Evolutionary conservation across 2,888 invertebrate species (phyloP), one percentile per base, ranked within the genome.

Genomic region (Lumbricus terrestris): DNA sequence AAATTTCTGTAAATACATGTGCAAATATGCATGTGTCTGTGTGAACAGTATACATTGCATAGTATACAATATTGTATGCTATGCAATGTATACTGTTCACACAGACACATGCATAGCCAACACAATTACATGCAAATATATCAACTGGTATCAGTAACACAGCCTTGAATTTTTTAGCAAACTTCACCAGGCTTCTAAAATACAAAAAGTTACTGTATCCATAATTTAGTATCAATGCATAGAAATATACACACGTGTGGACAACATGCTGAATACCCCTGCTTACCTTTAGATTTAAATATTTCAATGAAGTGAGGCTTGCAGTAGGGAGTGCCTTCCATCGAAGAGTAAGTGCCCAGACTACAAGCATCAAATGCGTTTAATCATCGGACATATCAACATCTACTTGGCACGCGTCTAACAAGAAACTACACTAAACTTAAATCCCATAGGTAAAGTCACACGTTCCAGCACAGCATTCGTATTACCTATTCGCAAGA

Each of bases 251-350:
- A 2, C 11, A n/a, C n/a, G 8, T 69, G 47, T 4, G 18, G 20
- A 47, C 18, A 47, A 18, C 4, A 29, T 54, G 54, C 54, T 23
- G 23, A n/a, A 69, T 69, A 69, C 69, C 6, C 29, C 8, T n/a
- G n/a, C 47, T 37, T 90, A 92, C 92, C 93, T 93, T 93, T 93
- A 85, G 91, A 89, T 89, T 93, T 93, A 91, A 93, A 93, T 23
- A 93, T 89, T 90, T 92, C 92, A n/a, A 92, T 92, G 91, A 92
- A 93, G 90, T 93, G 93, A 35, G 93, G 93, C 89, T 93, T 93
- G 90, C 93, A 93, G 90, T 91, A 93, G 35, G 92, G 89, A 88
- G 91, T 88, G 18, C 92, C 93, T 82, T 92, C 91, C 47, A 92
- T 90, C 11, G 93, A 92, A 23, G 93, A 91, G 90, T 91, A 93